Evolutionary conservation across 2,888 invertebrate genomes (phyloP).

Genomic region (Acrocera orbiculus): DNA sequence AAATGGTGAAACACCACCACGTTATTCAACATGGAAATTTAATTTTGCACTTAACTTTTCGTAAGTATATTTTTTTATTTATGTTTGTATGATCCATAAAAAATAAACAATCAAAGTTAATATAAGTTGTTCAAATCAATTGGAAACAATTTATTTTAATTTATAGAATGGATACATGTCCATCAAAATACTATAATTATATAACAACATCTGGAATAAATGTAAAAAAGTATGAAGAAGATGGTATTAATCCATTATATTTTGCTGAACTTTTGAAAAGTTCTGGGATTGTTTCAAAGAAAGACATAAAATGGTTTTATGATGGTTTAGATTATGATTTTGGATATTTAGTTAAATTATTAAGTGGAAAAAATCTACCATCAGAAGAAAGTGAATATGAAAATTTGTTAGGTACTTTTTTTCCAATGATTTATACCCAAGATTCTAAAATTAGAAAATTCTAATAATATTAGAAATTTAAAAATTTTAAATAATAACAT

Average conservation of each 20-base stretch:
- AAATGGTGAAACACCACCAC: constrained; percentile 83
- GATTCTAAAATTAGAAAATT: no score
- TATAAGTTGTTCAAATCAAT: no score
- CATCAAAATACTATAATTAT: constrained; percentile 96
- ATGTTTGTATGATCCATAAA: no score
- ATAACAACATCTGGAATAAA: constrained; percentile 92
- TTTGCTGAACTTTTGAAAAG: constrained; percentile 97
- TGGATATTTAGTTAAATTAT: constrained; percentile 87
- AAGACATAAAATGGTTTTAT: constrained; percentile 95
- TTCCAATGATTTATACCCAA: constrained; percentile 95
- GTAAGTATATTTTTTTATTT: no score
- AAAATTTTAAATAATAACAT: no score
- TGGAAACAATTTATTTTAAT: no score
- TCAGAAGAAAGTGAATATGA: constrained; percentile 93
- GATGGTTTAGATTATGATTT: constrained; percentile 99
- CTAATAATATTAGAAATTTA: no score
- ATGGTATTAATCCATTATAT: constrained; percentile 91
- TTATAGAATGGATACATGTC: constrained; percentile 98
- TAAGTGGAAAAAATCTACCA: constrained; percentile 90
- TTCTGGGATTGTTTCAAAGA: constrained; percentile 88
- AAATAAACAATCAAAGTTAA: no score
- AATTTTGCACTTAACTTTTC: constrained; percentile 97
- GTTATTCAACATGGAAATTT: constrained; percentile 96
- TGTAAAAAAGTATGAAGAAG: constrained; percentile 95
- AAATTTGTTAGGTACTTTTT: constrained; percentile 80